These are phyloP conservation scores for Ruditapes philippinarum DNA, from an alignment of 1,140 invertebrate species.

Conservation along the genomic window DNA sequence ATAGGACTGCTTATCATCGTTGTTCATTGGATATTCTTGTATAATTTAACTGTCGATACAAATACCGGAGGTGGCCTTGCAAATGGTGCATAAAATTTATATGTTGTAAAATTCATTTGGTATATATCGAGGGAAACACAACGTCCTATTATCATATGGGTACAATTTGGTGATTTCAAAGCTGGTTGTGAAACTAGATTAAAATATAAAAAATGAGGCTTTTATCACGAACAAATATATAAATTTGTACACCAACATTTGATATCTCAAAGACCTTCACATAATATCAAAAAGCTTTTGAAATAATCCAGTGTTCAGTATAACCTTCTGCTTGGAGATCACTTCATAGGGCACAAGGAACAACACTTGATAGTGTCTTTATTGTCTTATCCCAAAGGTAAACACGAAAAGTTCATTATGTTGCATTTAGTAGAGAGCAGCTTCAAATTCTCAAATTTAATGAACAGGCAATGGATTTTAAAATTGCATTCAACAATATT, in stretches of 20 bases:
- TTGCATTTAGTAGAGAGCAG: slow-evolving; percentile 22
- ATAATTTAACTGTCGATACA: slow-evolving; percentile 9
- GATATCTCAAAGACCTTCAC: slow-evolving; percentile 5
- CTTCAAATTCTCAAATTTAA: slow-evolving; percentile 6
- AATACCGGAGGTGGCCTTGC: no score
- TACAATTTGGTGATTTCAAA: neutral
- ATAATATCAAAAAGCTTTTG: neutral
- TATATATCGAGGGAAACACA: slow-evolving; percentile 1
- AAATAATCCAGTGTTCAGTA: slow-evolving; percentile 37
- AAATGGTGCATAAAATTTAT: slow-evolving; percentile 43
- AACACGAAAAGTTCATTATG: slow-evolving; percentile 37
- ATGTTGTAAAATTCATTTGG: slow-evolving; percentile 14
- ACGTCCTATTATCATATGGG: no score
- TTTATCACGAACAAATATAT: slow-evolving; percentile 11
- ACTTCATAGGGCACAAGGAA: no score
- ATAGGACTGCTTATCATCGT: neutral
- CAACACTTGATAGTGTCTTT: slow-evolving; percentile 3
- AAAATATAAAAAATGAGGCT: neutral
- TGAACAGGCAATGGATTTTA: neutral
- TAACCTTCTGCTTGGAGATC: slow-evolving; percentile 16
- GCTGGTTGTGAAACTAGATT: no score
- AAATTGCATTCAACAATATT: no score
- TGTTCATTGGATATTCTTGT: slow-evolving; percentile 14
- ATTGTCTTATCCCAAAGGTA: slow-evolving; percentile 29
- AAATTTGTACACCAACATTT: slow-evolving; percentile 41